Evolutionary conservation across 2,797 vertebrate genomes (phyloP), one percentile per base, ranked within the genome.

Genomic region (Acanthurus tractus): DNA sequence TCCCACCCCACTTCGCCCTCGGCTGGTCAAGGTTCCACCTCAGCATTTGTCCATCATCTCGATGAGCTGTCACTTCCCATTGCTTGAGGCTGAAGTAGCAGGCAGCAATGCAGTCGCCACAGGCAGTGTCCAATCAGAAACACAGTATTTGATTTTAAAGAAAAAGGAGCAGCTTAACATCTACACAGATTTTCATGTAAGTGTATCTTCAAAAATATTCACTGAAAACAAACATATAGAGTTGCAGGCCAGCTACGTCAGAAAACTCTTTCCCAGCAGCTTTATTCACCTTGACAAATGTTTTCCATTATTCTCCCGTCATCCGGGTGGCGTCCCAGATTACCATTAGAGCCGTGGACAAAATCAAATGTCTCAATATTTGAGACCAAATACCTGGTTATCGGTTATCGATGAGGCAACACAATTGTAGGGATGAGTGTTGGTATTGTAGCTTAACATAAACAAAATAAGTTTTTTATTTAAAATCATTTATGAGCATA

Each of bases 11-110:
- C 4, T n/a, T 29, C 18, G 1, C 29, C 58, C 25, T 76, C 52
- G 13, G 57, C 40, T 40, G 61, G 61, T 85, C 70, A 67, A 59
- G 63, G 59, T 76, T 36, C 45, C 10, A 8, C 74, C 76, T 57
- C 42, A 23, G 48, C 67, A 54, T 36, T 34, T 18, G 58, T 74
- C 79, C 64, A 20, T 87, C 79, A 46, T 68, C 23, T 23, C 2
- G 23, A 67, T 17, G 29, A 70, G 74, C 53, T 36, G 72, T 71
- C 29, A 62, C 18, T 1, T 69, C 44, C 17, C 65, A 0, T 63
- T 49, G 70, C 84, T 76, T 6, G 44, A 65, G 76, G 79, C 71
- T 29, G 45, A 12, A 55, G 13, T 50, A 42, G 54, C 70, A 34
- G 38, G 63, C 63, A 40, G 54, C 75, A 64, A 10, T 63, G 57